Evolutionary conservation across 2,888 invertebrate genomes (phyloP).

Genomic region (Halictus quadricinctus): DNA sequence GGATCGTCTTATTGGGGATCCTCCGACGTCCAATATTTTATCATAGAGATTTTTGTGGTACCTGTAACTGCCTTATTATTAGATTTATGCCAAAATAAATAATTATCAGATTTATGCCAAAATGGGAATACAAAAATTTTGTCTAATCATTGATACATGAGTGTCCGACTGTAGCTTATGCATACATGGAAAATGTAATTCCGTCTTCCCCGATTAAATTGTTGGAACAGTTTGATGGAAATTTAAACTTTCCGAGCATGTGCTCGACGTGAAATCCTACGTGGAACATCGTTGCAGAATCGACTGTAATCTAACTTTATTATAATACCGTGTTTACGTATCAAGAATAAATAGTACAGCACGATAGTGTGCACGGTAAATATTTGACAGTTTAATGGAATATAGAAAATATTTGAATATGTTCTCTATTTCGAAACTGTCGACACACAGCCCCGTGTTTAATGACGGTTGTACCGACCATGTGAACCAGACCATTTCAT

Average conservation of each 20-base stretch:
- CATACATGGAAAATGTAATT: too few species aligned
- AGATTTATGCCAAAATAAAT: too few species aligned
- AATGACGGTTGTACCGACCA: background rate
- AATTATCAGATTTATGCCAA: too few species aligned
- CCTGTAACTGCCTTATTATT: too few species aligned
- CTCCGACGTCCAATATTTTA: background rate
- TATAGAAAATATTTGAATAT: background rate
- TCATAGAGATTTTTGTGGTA: too few species aligned
- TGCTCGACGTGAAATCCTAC: too few species aligned
- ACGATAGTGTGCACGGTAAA: background rate
- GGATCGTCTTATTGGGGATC: background rate
- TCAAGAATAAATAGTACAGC: background rate
- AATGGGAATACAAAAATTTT: too few species aligned
- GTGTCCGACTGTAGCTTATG: too few species aligned
- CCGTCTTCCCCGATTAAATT: too few species aligned
- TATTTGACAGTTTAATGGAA: background rate
- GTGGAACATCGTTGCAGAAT: background rate
- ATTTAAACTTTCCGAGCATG: background rate
- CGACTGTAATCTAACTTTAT: background rate
- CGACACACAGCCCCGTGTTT: background rate
- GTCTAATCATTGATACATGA: too few species aligned
- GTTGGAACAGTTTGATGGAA: background rate
- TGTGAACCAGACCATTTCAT: background rate
- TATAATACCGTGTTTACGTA: background rate
- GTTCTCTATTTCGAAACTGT: background rate